Evolutionary conservation across 2,797 vertebrate genomes (phyloP).

Genomic region (Gastrophryne carolinensis): DNA sequence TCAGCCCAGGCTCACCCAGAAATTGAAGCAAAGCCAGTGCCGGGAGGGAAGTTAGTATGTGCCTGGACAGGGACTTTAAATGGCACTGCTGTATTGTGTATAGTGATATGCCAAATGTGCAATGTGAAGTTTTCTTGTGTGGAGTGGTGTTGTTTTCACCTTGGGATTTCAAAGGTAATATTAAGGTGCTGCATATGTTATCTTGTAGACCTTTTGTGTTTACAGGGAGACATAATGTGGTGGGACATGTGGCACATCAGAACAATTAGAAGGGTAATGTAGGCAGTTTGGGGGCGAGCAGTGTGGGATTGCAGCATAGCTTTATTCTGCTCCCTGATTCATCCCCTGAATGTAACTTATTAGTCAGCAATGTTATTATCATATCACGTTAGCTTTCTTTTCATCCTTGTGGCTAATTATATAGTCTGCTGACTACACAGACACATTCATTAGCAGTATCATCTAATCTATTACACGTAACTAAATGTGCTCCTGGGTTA

Average conservation of each 20-base stretch:
- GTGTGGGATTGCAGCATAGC: constrained; percentile 20
- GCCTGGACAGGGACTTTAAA: too few relatives aligned
- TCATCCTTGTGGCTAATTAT: background rate
- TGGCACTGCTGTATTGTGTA: too few relatives aligned
- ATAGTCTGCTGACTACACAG: background rate
- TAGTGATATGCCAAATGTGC: background rate
- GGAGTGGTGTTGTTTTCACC: background rate
- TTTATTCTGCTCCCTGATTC: constrained; percentile 20
- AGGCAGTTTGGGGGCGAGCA: constrained; percentile 10
- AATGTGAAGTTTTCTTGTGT: background rate
- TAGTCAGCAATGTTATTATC: constrained; percentile 18
- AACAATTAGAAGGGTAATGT: constrained; percentile 18
- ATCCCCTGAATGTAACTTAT: background rate
- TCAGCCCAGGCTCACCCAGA: too few relatives aligned
- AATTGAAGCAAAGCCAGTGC: too few relatives aligned
- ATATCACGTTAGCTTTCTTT: background rate
- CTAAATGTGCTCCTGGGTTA: too few relatives aligned
- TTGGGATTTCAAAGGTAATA: background rate
- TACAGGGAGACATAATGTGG: constrained; percentile 14
- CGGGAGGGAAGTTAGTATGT: too few relatives aligned
- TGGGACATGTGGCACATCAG: constrained; percentile 5
- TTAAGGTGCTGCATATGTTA: background rate
- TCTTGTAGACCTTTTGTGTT: background rate
- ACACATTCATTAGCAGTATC: too few relatives aligned
- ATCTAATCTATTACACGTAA: too few relatives aligned